phyloP scores from a whole-genome alignment of 2,113 vertebrate genomes.

The Azemiops feae region DNA sequence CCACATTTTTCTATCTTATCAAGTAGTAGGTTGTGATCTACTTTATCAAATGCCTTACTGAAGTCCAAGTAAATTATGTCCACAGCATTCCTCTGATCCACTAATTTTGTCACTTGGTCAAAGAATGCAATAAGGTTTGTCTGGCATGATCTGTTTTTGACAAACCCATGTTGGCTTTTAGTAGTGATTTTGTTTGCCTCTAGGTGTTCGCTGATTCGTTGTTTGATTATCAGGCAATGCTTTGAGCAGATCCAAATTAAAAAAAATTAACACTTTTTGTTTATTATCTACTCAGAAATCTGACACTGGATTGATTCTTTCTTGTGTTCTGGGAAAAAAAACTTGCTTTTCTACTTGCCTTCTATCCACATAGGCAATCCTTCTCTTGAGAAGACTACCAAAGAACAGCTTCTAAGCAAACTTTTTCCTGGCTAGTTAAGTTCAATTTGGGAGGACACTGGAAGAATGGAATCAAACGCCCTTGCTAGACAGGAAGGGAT shows the following conservation, averaged over 20 bases:
- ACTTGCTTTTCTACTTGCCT: neutral
- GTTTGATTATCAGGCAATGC: neutral
- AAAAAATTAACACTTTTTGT: neutral
- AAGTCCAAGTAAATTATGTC: too few species aligned
- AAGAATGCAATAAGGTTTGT: too few species aligned
- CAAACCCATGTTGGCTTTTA: too few species aligned
- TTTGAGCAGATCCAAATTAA: neutral
- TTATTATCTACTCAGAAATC: neutral
- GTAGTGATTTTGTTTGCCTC: too few species aligned
- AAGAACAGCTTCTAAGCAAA: neutral
- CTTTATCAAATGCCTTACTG: too few species aligned
- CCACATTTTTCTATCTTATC: too few species aligned
- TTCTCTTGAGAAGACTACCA: neutral
- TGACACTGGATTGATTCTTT: neutral
- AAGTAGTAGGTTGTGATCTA: too few species aligned
- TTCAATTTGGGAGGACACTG: neutral
- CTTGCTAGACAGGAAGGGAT: neutral
- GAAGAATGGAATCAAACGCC: neutral
- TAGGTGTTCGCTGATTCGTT: too few species aligned
- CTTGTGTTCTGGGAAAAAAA: neutral
- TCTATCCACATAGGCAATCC: neutral
- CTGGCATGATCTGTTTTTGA: too few species aligned
- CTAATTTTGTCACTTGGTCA: too few species aligned
- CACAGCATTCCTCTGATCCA: too few species aligned
- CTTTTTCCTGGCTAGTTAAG: neutral